Conservation (phyloP, 35 echinoderm and acorn worm species). For the Hemicentrotus pulcherrimus region DNA sequence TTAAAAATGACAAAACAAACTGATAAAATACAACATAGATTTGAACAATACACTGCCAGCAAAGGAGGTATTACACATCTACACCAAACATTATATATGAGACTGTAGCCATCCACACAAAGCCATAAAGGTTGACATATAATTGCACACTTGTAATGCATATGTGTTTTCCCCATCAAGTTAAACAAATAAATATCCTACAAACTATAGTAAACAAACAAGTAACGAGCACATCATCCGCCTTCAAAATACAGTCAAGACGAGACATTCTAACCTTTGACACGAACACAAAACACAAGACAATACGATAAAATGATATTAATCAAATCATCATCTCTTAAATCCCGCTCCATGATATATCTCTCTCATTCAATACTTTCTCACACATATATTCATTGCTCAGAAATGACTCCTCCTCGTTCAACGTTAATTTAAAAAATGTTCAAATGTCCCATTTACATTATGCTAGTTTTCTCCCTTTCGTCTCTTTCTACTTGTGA, state of each 20-base stretch:
- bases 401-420: neutral
- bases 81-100: neutral
- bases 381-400: neutral
- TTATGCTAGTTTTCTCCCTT: neutral
- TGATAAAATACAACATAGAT: neutral
- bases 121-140: neutral
- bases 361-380: neutral
- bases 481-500: neutral
- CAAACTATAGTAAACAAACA: neutral
- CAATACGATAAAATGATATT: neutral
- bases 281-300: neutral
- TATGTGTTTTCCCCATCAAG: neutral
- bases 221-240: neutral
- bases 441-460: neutral
- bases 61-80: neutral
- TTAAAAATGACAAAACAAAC: neutral
- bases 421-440: neutral
- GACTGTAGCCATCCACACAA: neutral
- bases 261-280: neutral
- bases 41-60: neutral
- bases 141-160: conserved; percentile 4
- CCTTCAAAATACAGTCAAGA: neutral
- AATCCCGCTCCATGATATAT: neutral
- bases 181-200: neutral
- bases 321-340: conserved; percentile 14